Evolutionary conservation across 1,140 invertebrate species (phyloP), one percentile per base, ranked within the genome.

Genomic region (Thaumatotibia leucotreta): DNA sequence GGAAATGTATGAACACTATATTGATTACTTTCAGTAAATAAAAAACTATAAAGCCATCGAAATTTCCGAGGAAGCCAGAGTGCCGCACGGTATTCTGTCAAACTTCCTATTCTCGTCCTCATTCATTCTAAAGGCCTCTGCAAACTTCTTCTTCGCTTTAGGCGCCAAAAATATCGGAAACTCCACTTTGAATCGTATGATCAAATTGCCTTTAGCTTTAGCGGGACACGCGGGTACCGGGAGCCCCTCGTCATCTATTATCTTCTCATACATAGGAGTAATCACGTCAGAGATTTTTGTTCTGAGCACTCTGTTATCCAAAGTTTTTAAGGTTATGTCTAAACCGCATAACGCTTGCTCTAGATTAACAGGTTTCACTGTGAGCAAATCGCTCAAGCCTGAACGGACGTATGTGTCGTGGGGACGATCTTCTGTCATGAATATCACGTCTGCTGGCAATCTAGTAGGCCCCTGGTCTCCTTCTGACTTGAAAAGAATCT

Each of bases 401-500:
- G 95, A 94, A 72, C 97, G 92, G 49, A 92, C 90, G 80, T 96
- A 98, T 2, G 90, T 89, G 8, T 95, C 93, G 88, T 98, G 96
- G 3, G 95, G 94, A 73, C 94, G 94, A 79, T 98, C 96, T 83
- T 96, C 94, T 3, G 94, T 95, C 45, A 97, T 93, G 82, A 98
- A 98, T 62, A 98, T 93, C 32, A 98, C 94, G 84, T 98, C 97
- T 24, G 95, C 94, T 92, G 96, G 95, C 75, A 96, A 95, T 75
- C 93, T 95, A 27, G 94, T 95, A 0, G 95, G 94, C 10, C 93
- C 94, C 77, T 97, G 94, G 84, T 98, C 96, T 9, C 97, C 97
- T 91, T 97, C 96, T 82, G 96, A 94, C 27, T 93, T 92, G 77
- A 96, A 96, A 64, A 92, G 84, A 61, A 95, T 93, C 77, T 93